Conservation (phyloP, 2,113 vertebrate genomes). For the Xenopus borealis region DNA sequence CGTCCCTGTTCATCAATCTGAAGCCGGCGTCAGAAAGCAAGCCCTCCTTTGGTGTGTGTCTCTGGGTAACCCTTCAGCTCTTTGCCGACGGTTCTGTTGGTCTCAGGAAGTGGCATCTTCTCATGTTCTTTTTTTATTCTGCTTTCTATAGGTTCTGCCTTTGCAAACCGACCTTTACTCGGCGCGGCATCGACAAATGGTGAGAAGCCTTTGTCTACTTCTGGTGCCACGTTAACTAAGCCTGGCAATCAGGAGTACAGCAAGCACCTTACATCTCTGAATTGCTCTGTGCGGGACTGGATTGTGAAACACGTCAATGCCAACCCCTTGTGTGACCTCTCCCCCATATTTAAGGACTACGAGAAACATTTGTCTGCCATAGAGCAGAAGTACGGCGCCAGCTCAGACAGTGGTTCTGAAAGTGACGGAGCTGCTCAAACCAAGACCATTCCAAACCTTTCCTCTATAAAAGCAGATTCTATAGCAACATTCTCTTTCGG, state of each 20-base stretch:
- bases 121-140: background rate
- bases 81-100: background rate
- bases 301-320: conserved; percentile 89
- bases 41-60: conserved; percentile 69
- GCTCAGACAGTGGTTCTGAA: conserved; percentile 44
- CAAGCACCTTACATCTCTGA: conserved; percentile 85
- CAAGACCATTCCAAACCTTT: conserved; percentile 38
- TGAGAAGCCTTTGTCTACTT: conserved; percentile 51
- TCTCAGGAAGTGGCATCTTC: too few relatives aligned
- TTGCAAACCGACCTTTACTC: conserved; percentile 68
- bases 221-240: conserved; percentile 46
- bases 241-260: conserved; percentile 67
- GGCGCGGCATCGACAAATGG: conserved; percentile 64
- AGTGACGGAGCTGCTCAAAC: conserved; percentile 42
- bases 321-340: conserved; percentile 91
- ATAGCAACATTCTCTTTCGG: conserved; percentile 62
- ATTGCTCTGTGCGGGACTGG: conserved; percentile 94
- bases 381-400: conserved; percentile 70
- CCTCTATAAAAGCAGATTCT: conserved; percentile 46
- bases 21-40: conserved; percentile 51
- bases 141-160: conserved; percentile 59
- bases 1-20: conserved; percentile 58
- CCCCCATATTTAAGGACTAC: conserved; percentile 91
- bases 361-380: conserved; percentile 82
- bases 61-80: background rate